A percentile compares a stretch with the other conserved stretches of the same genome.
Evolutionary conservation across 2,797 vertebrate species (phyloP).

Genomic region (Platalea minor): DNA sequence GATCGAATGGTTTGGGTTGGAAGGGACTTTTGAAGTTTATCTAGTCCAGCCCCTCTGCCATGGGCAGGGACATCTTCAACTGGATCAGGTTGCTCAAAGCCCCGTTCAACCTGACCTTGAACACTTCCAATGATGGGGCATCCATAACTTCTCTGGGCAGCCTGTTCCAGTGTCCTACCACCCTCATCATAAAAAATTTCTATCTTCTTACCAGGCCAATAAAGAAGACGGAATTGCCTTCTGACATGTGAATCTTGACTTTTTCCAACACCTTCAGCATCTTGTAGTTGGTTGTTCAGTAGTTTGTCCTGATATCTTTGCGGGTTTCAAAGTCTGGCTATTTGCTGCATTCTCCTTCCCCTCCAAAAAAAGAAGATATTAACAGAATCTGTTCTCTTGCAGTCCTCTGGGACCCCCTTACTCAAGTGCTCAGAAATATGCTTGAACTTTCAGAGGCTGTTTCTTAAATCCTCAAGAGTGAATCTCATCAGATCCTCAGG

Average conservation of each 20-base stretch:
- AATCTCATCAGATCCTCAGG: not conserved
- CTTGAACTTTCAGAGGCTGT: not conserved
- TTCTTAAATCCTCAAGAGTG: not conserved
- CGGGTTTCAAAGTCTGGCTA: not conserved
- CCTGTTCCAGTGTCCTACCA: not conserved
- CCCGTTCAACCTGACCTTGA: not conserved
- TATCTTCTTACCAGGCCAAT: not conserved
- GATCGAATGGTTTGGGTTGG: not conserved
- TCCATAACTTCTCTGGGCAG: not conserved
- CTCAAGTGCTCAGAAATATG: not conserved
- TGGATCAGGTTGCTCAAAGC: not conserved
- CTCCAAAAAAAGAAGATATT: not conserved
- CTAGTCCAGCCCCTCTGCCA: not conserved
- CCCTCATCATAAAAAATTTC: not conserved
- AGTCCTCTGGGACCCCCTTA: not conserved
- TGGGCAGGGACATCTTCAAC: not conserved
- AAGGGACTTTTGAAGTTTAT: not conserved
- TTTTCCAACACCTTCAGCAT: not conserved
- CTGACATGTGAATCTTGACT: not conserved
- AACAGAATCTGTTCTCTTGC: not conserved
- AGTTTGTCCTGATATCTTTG: not conserved
- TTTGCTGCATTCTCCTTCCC: not conserved
- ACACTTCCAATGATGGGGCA: not conserved
- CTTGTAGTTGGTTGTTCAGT: not conserved
- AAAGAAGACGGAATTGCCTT: not conserved